phyloP scores from a whole-genome alignment of 2,888 invertebrate species.

The Lysandra bellargus region DNA sequence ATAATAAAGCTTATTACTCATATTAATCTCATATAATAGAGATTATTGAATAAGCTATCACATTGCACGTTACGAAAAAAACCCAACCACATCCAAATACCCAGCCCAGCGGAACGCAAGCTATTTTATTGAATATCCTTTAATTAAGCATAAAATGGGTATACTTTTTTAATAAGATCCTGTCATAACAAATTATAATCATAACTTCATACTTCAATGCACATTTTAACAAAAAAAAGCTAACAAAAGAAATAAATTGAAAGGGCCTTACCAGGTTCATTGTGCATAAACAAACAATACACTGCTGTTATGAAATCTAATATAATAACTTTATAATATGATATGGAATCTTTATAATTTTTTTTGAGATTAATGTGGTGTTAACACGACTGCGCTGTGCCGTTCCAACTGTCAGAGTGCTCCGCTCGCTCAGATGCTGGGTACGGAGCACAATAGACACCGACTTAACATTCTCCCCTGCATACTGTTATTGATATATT shows the following conservation, averaged over 20 bases:
- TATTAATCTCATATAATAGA: slow-evolving; percentile 49
- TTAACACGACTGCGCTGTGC: slow-evolving; percentile 67
- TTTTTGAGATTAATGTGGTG: slow-evolving; percentile 52
- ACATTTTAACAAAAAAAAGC: slow-evolving; percentile 53
- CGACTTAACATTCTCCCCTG: slow-evolving; percentile 57
- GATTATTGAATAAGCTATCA: slow-evolving; percentile 52
- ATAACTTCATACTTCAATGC: slow-evolving; percentile 74
- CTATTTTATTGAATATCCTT: slow-evolving; percentile 39
- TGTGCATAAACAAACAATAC: slow-evolving; percentile 70
- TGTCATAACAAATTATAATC: slow-evolving; percentile 79
- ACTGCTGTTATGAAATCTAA: slow-evolving; percentile 57
- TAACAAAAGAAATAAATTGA: slow-evolving; percentile 58
- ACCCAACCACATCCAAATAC: slow-evolving; percentile 30
- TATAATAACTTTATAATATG: slow-evolving; percentile 59
- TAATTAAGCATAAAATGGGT: slow-evolving; percentile 47
- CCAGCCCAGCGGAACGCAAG: slow-evolving; percentile 28
- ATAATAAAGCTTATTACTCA: slow-evolving; percentile 44
- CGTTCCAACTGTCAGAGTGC: slow-evolving; percentile 63
- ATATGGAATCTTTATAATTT: slow-evolving; percentile 55
- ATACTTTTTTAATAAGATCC: slow-evolving; percentile 60
- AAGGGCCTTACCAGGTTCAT: slow-evolving; percentile 77
- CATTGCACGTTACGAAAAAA: slow-evolving; percentile 49
- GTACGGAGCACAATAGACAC: slow-evolving; percentile 64
- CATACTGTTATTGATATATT: slow-evolving; percentile 50
- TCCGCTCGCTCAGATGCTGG: slow-evolving; percentile 56